Percentiles rank a stretch among this genome's conserved stretches.
These are phyloP conservation scores for Priocnemis perturbator DNA, from an alignment of 2,888 invertebrate species.

Conservation along the genomic window DNA sequence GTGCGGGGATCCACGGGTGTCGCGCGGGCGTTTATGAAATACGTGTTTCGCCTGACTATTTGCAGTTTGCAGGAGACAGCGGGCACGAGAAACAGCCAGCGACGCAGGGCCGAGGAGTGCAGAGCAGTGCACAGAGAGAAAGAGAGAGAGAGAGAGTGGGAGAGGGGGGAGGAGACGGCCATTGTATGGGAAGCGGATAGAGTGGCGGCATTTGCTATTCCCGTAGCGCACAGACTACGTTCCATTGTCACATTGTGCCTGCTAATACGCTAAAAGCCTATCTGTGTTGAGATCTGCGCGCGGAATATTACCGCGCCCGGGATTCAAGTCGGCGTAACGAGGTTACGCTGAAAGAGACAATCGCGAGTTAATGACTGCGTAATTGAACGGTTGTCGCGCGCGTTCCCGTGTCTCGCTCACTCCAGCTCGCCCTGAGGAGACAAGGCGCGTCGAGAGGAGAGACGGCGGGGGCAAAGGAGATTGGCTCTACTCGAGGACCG, in stretches of 20 bases:
- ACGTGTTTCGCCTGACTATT: constrained; percentile 70
- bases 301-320: constrained; percentile 69
- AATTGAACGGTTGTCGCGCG: constrained; percentile 62
- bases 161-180: constrained; percentile 29
- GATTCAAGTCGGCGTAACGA: constrained; percentile 71
- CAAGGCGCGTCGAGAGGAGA: constrained; percentile 5
- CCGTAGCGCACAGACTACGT: constrained; percentile 65
- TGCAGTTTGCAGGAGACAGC: constrained; percentile 45
- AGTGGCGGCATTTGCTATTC: constrained; percentile 72
- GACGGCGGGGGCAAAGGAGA: constrained; percentile 24
- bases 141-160: constrained; percentile 14
- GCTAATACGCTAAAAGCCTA: constrained; percentile 75
- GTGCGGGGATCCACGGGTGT: constrained; percentile 2
- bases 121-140: background rate
- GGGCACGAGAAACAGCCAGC: background rate
- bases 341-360: constrained; percentile 72
- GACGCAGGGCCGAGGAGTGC: background rate
- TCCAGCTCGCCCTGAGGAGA: background rate
- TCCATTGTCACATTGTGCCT: constrained; percentile 74
- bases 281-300: constrained; percentile 73
- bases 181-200: constrained; percentile 70
- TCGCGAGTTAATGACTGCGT: constrained; percentile 71
- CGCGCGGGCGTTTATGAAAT: constrained; percentile 68
- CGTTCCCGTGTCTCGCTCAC: background rate
- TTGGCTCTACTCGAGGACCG: constrained; percentile 25